A percentile compares a stretch with the other conserved stretches of the same genome.
Evolutionary conservation across 2,888 invertebrate species (phyloP).

Genomic region (Netelia virgata): DNA sequence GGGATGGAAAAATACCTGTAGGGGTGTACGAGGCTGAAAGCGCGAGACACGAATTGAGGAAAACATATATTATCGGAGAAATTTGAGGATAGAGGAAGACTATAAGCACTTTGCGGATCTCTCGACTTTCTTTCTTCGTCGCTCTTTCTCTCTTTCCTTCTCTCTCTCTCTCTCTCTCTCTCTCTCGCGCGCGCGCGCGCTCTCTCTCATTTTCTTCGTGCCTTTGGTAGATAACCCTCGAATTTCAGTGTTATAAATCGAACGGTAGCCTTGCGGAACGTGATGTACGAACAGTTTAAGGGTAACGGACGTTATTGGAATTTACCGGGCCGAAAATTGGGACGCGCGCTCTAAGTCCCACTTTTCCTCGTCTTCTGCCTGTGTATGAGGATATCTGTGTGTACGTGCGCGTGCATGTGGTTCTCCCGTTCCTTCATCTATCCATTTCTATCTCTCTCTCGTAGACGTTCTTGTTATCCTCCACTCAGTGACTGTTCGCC

Average conservation of each 20-base stretch:
- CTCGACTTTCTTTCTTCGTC: not conserved
- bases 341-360: slow-evolving; percentile 73
- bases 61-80: slow-evolving; percentile 16
- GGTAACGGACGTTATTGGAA: slow-evolving; percentile 81
- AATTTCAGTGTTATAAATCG: slow-evolving; percentile 81
- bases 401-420: not conserved
- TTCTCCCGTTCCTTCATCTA: slow-evolving; percentile 39
- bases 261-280: slow-evolving; percentile 69
- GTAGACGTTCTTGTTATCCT: slow-evolving; percentile 33
- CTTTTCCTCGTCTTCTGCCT: slow-evolving; percentile 54
- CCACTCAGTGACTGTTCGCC: slow-evolving; percentile 11
- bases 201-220: slow-evolving; percentile 32
- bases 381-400: slow-evolving; percentile 13
- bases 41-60: not conserved
- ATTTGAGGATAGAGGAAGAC: not conserved
- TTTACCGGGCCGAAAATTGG: slow-evolving; percentile 82
- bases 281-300: slow-evolving; percentile 82
- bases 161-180: not conserved
- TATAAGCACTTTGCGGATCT: not conserved
- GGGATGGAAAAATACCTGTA: not conserved
- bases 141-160: slow-evolving; percentile 12
- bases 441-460: slow-evolving; percentile 44
- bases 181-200: slow-evolving; percentile 12
- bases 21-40: not conserved
- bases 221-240: slow-evolving; percentile 74